A percentile compares a stretch with the other conserved stretches of the same genome.
Conservation (phyloP, 2,113 vertebrate species). For the Lycaon pictus region DNA sequence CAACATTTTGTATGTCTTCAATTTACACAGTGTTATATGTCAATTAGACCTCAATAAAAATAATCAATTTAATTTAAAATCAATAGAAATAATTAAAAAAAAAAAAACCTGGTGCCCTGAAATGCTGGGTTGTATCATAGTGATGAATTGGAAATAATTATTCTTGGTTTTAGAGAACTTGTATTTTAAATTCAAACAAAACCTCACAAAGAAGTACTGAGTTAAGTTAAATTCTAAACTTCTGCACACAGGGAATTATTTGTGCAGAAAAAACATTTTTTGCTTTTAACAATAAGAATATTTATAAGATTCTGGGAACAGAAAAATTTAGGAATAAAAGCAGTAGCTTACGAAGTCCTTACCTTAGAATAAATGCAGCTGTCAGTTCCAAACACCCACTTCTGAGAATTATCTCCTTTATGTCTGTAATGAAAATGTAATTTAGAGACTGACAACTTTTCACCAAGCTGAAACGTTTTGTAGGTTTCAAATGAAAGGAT, state of each 20-base stretch:
- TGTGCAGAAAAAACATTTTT: background rate
- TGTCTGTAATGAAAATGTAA: conserved; percentile 73
- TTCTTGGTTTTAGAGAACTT: conserved; percentile 26
- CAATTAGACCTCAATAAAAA: background rate
- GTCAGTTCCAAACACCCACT: conserved; percentile 80
- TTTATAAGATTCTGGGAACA: background rate
- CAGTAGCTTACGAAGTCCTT: background rate
- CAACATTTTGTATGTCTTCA: background rate
- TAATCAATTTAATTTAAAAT: background rate
- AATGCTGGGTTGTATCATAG: background rate
- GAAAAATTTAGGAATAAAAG: background rate
- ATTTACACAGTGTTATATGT: background rate
- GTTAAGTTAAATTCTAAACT: conserved; percentile 19
- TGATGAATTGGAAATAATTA: background rate
- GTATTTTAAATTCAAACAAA: conserved; percentile 51
- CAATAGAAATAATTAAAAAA: background rate
- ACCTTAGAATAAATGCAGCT: conserved; percentile 80
- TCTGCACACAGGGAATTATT: conserved; percentile 29
- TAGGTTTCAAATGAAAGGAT: conserved; percentile 18
- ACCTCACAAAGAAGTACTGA: background rate
- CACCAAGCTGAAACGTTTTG: background rate
- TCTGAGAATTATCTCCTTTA: conserved; percentile 71
- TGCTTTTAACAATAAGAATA: background rate
- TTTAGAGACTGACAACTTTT: conserved; percentile 57
- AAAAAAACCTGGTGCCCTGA: background rate